Evolutionary conservation across 2,797 vertebrate species (phyloP).

Genomic region (Acipenser transmontanus): DNA sequence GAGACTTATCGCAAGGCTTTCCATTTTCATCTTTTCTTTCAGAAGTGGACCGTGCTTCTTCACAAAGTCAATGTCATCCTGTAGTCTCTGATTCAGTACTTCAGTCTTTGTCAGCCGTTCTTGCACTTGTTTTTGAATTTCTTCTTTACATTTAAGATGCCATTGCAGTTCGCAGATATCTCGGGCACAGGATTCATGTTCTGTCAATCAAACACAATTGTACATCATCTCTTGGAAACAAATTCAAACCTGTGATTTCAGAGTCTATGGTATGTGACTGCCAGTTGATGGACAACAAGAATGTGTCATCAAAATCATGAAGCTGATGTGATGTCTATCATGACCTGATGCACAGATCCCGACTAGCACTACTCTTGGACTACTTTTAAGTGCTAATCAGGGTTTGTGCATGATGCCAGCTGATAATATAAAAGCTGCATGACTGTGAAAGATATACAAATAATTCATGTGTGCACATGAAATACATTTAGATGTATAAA

Average conservation of each 20-base stretch:
- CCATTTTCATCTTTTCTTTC: slow-evolving; percentile 44
- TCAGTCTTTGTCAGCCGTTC: slow-evolving; percentile 38
- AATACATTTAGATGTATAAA: no score
- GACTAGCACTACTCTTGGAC: no score
- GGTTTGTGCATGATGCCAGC: no score
- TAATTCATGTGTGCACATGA: no score
- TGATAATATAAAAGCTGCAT: no score
- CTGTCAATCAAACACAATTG: slow-evolving; percentile 16
- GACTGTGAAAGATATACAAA: no score
- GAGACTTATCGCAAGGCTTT: slow-evolving; percentile 27
- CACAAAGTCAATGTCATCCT: slow-evolving; percentile 52
- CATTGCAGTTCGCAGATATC: slow-evolving; percentile 53
- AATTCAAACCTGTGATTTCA: not conserved
- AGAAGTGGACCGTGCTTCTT: slow-evolving; percentile 56
- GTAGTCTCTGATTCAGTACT: slow-evolving; percentile 41
- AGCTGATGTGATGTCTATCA: no score
- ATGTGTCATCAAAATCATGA: no score
- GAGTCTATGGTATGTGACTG: no score
- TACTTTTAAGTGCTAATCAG: no score
- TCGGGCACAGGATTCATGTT: slow-evolving; percentile 47
- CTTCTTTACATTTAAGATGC: slow-evolving; percentile 46
- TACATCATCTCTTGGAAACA: slow-evolving; percentile 1
- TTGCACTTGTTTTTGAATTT: slow-evolving; percentile 37
- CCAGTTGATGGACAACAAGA: no score
- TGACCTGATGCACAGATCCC: no score